These are phyloP conservation scores for Camponotus fellah DNA, from an alignment of 2,888 invertebrate genomes.

Conservation along the genomic window DNA sequence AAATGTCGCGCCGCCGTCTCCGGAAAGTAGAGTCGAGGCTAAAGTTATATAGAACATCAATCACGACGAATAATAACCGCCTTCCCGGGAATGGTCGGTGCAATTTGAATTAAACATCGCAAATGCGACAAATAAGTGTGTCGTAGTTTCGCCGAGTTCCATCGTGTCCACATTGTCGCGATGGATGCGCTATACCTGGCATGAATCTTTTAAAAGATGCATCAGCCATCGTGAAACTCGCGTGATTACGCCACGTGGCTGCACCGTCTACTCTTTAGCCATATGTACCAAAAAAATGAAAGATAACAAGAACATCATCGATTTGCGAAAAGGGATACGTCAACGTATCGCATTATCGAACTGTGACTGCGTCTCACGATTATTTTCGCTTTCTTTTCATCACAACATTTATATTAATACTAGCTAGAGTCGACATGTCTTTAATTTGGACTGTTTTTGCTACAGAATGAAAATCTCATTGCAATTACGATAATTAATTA, in stretches of 20 bases:
- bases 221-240: conserved; percentile 29
- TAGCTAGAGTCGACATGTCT: neutral
- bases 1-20: conserved; percentile 28
- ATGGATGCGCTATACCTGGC: conserved; percentile 40
- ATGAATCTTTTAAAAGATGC: conserved; percentile 51
- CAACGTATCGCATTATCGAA: conserved; percentile 2
- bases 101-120: conserved; percentile 52
- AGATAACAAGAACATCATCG: conserved; percentile 33
- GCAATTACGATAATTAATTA: neutral
- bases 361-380: neutral
- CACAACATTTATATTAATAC: neutral
- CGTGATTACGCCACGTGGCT: conserved; percentile 42
- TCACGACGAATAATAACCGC: conserved; percentile 47
- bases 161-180: conserved; percentile 17
- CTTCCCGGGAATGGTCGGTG: conserved; percentile 14
- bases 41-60: conserved; percentile 50
- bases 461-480: neutral
- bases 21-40: conserved; percentile 47
- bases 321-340: conserved; percentile 14
- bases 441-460: neutral
- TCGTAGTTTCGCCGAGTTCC: conserved; percentile 54
- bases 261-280: neutral
- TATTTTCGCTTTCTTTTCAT: neutral
- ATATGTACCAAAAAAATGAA: conserved; percentile 31
- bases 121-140: conserved; percentile 54